Base-by-base conservation (phyloP, 2,888 invertebrate species). In the Lasioglossum pauxillum region DNA sequence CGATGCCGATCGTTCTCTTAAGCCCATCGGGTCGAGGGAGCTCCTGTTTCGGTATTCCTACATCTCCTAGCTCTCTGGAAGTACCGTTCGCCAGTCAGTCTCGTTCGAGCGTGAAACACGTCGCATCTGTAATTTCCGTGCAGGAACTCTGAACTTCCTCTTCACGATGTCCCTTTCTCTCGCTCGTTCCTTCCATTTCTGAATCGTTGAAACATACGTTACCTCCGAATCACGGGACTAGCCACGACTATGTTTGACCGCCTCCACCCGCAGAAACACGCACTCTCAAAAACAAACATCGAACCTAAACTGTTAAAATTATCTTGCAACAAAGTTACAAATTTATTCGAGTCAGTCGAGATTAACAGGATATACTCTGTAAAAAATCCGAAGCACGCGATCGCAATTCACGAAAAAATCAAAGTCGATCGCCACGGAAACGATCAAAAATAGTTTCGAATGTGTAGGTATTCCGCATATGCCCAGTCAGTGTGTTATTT, bases 111-210 rank as follows among this genome's bases (percentile, higher is more conserved):
- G 84, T 91, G 86, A 90, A 91, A 91, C 89, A 85, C 90, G 88
- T 80, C 86, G 91, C 91, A 91, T 90, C 88, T 90, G 91, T 91
- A 91, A 91, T 91, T 91, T 91, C 91, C 91, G 91, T 84, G 83
- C 83, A 89, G 88, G 87, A 91, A 90, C 87, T 87, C 79, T 69
- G 81, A 85, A 85, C 86, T 83, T 81, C 75, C 84, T 80, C 85
- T 64, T 73, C 80, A n/a, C 80, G 74, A 60, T 79, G 82, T 80
- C 87, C 80, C 83, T 80, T 53, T 76, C 85, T 76, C 79, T 44
- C 44, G n/a, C 46, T 84, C 67, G 57, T 76, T 60, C 78, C 75
- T 69, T 81, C 85, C 84, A 83, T 83, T 71, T 80, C 80, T 73
- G 82, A 77, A 74, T 84, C 73, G 74, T 27, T 85, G 69, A 35